Conservation (phyloP, 2,888 invertebrate genomes). For the Torymus auratus region DNA sequence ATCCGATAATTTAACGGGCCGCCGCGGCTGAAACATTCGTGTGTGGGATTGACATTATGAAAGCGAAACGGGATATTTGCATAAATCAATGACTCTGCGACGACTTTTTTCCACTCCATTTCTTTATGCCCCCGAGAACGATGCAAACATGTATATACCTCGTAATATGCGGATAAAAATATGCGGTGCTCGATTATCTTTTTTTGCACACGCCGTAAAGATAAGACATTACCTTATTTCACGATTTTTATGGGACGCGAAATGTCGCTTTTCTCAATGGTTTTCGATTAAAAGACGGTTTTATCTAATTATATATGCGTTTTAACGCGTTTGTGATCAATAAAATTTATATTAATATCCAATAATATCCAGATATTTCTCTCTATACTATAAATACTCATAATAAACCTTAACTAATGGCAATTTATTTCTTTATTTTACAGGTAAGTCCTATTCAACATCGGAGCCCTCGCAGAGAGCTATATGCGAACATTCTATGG, state of each 20-base stretch:
- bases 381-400: neutral
- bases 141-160: too few species aligned
- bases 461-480: neutral
- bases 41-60: constrained; percentile 48
- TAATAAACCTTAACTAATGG: neutral
- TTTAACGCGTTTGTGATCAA: too few species aligned
- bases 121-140: neutral
- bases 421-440: constrained; percentile 16
- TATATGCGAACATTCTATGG: neutral
- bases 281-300: too few species aligned
- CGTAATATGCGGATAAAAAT: too few species aligned
- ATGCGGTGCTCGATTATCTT: too few species aligned
- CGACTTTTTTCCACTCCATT: constrained; percentile 25
- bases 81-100: constrained; percentile 43
- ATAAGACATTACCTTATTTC: too few species aligned
- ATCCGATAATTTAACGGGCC: constrained; percentile 41
- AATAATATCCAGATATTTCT: too few species aligned
- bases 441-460: constrained; percentile 35
- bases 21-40: constrained; percentile 14
- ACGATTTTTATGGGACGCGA: too few species aligned
- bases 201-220: neutral
- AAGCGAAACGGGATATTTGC: constrained; percentile 55
- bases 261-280: too few species aligned
- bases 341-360: too few species aligned
- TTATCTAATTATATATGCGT: too few species aligned